Percentiles rank a stretch among this genome's conserved stretches.
phyloP scores from a whole-genome alignment of 2,888 invertebrate genomes.

The Tribolium freemani region DNA sequence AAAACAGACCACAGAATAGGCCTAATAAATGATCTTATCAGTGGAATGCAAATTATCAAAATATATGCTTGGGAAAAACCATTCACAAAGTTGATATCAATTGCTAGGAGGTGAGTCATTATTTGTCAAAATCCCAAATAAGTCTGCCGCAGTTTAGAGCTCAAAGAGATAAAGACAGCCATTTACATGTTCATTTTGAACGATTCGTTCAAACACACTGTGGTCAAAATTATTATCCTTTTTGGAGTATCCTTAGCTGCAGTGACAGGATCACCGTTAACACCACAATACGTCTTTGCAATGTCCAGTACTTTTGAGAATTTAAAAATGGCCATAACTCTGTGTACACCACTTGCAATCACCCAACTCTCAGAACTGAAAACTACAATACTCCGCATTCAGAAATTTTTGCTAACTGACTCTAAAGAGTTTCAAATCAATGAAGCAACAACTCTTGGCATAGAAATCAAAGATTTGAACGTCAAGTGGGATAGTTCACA shows the following conservation, averaged over 20 bases:
- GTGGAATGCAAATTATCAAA: constrained; percentile 17
- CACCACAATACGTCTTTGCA: background rate
- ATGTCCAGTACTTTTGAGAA: background rate
- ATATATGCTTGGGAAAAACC: constrained; percentile 73
- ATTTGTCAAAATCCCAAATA: no score
- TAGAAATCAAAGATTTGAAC: background rate
- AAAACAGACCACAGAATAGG: constrained; percentile 76
- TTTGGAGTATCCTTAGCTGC: no score
- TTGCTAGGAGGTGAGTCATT: constrained; percentile 49
- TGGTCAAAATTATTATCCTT: no score
- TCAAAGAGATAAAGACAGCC: background rate
- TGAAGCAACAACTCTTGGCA: constrained; percentile 51
- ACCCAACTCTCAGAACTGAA: background rate
- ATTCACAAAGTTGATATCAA: constrained; percentile 72
- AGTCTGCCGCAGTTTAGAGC: background rate
- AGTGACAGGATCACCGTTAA: background rate
- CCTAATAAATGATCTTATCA: constrained; percentile 69
- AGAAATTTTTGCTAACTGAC: background rate
- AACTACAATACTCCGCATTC: background rate
- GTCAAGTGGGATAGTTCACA: constrained; percentile 72
- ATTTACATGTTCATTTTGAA: background rate
- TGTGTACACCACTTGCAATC: background rate
- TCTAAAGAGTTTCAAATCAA: background rate
- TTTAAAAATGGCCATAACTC: background rate
- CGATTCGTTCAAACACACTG: background rate